These are phyloP conservation scores for Agrochola litura DNA, from an alignment of 2,888 invertebrate species.

Conservation along the genomic window DNA sequence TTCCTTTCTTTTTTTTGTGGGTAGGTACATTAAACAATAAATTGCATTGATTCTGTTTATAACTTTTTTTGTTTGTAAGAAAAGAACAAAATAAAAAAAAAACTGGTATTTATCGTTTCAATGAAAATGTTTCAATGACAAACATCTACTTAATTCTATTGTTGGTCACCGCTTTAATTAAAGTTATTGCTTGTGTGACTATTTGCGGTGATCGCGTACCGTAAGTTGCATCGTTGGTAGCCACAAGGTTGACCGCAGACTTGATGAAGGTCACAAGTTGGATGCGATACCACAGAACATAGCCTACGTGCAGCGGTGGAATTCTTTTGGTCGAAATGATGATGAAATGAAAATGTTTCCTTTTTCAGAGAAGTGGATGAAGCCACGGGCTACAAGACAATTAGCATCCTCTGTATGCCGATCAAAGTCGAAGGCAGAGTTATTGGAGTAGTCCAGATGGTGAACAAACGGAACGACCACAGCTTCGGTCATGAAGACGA, in stretches of 20 bases:
- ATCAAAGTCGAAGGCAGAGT: slow-evolving; percentile 94
- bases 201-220: neutral
- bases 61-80: neutral
- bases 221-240: too few relatives aligned
- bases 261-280: neutral
- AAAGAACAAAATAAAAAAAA: neutral
- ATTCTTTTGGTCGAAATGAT: neutral
- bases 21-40: neutral
- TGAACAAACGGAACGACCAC: slow-evolving; percentile 91
- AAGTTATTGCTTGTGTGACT: neutral
- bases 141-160: neutral
- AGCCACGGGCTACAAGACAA: slow-evolving; percentile 92
- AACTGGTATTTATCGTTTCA: neutral
- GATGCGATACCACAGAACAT: neutral
- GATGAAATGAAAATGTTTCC: neutral
- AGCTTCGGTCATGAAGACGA: slow-evolving; percentile 93
- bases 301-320: neutral
- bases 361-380: slow-evolving; percentile 91
- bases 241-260: neutral
- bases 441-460: slow-evolving; percentile 97
- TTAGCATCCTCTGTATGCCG: slow-evolving; percentile 96
- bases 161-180: neutral
- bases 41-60: neutral
- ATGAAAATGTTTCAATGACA: neutral
- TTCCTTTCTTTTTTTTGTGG: neutral